Evolutionary conservation across 2,888 invertebrate species (phyloP).

Genomic region (Elysia crispata): DNA sequence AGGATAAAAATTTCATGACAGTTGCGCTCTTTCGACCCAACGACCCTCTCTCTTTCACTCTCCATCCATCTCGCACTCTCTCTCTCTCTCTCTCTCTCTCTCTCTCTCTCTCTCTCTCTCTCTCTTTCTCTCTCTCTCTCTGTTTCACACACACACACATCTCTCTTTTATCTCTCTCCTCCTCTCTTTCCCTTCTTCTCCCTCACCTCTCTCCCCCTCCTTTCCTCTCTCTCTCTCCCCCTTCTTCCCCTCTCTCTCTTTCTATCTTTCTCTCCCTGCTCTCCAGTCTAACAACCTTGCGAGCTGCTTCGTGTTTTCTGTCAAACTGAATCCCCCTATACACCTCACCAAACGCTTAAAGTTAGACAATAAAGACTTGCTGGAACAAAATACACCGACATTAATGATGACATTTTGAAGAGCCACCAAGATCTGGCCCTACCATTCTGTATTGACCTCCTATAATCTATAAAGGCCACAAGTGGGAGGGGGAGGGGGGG

Average conservation of each 20-base stretch:
- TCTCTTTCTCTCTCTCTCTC: slow-evolving; percentile 18
- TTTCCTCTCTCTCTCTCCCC: slow-evolving; percentile 5
- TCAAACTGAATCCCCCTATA: slow-evolving; percentile 3
- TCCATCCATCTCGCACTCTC: slow-evolving; percentile 11
- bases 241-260: background rate
- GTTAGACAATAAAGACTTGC: too few relatives aligned
- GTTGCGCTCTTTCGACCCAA: too few relatives aligned
- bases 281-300: background rate
- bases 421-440: too few relatives aligned
- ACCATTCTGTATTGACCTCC: too few relatives aligned
- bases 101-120: background rate
- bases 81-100: slow-evolving; percentile 11
- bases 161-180: too few relatives aligned
- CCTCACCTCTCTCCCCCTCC: background rate
- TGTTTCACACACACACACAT: too few relatives aligned
- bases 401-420: too few relatives aligned
- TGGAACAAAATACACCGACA: too few relatives aligned
- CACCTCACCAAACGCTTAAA: too few relatives aligned
- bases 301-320: background rate
- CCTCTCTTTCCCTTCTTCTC: background rate
- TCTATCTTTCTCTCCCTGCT: background rate
- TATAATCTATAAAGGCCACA: too few relatives aligned
- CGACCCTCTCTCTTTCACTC: background rate
- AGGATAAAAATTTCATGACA: too few relatives aligned
- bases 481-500: too few relatives aligned